phyloP scores from a whole-genome alignment of 2,797 vertebrate species.

The Sphenodon punctatus region DNA sequence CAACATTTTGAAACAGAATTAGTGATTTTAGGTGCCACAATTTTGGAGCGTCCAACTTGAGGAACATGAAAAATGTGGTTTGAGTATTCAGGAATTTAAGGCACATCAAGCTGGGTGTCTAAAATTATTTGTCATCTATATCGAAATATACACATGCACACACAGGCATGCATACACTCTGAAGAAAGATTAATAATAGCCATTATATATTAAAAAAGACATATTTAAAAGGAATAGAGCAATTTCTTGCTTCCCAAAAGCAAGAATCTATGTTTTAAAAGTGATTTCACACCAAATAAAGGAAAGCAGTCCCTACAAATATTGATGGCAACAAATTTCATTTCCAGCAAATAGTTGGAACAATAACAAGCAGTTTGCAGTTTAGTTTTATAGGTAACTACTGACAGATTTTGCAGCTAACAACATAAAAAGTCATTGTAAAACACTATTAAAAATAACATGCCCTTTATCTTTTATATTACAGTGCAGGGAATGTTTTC shows the following conservation, averaged over 20 bases:
- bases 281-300: slow-evolving; percentile 24
- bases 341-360: slow-evolving; percentile 43
- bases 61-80: neutral
- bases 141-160: neutral
- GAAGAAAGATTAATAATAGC: neutral
- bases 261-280: slow-evolving; percentile 34
- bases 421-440: slow-evolving; percentile 38
- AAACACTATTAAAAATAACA: slow-evolving; percentile 46
- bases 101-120: neutral
- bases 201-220: neutral
- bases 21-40: neutral
- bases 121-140: neutral
- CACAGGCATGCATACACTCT: accelerated
- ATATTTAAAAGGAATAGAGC: slow-evolving; percentile 27
- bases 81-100: too few species aligned
- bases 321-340: slow-evolving; percentile 12
- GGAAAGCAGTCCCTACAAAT: slow-evolving; percentile 46
- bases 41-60: neutral
- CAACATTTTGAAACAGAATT: neutral
- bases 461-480: slow-evolving; percentile 38
- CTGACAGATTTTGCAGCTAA: slow-evolving; percentile 31
- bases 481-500: neutral
- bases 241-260: slow-evolving; percentile 19
- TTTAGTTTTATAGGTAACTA: slow-evolving; percentile 50
- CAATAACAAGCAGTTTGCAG: slow-evolving; percentile 35